Conservation (phyloP, 2,888 invertebrate genomes). For the Gandaritis pyraliata region DNA sequence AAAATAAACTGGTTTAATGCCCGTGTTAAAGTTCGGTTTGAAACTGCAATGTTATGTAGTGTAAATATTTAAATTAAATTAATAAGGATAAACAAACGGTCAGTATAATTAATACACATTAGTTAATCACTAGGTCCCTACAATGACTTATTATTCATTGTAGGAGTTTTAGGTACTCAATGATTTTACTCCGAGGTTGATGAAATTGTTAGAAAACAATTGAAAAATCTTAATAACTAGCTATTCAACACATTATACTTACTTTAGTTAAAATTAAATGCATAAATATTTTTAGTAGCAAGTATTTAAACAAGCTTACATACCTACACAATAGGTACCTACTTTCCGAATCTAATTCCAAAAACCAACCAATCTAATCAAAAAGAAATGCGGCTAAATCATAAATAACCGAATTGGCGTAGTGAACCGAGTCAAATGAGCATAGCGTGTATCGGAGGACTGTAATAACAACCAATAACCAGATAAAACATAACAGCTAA, state of each 20-base stretch:
- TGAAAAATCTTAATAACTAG: no score
- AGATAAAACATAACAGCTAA: slow-evolving; percentile 18
- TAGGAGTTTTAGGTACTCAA: no score
- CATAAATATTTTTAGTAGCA: no score
- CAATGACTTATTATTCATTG: no score
- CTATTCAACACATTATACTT: no score
- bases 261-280: no score
- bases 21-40: slow-evolving; percentile 52
- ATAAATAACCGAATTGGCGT: slow-evolving; percentile 47
- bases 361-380: slow-evolving; percentile 39
- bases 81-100: not conserved
- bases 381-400: slow-evolving; percentile 39
- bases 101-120: not conserved
- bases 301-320: not conserved
- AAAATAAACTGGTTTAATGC: slow-evolving; percentile 52
- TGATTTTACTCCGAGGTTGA: no score
- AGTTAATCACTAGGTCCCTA: not conserved
- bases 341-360: not conserved
- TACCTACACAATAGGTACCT: not conserved
- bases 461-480: slow-evolving; percentile 54
- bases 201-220: no score
- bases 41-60: slow-evolving; percentile 50
- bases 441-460: slow-evolving; percentile 72
- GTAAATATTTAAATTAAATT: not conserved
- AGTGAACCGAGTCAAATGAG: slow-evolving; percentile 66